Evolutionary conservation across 2,888 invertebrate species (phyloP).

Genomic region (Rambutsinella grinnellia): DNA sequence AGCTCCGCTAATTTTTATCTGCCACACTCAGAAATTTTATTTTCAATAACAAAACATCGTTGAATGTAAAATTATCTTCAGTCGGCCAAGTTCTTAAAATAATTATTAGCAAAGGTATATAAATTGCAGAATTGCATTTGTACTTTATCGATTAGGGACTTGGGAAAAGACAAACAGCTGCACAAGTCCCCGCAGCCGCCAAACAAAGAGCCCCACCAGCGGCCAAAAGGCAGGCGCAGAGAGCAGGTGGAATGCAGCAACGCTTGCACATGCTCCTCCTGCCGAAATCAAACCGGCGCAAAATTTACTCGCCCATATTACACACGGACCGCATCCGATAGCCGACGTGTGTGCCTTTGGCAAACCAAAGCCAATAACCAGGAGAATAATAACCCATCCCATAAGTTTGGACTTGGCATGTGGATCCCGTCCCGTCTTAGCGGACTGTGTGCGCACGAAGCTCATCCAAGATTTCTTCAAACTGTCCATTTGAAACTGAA

Average conservation of each 20-base stretch:
- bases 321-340: slow-evolving; percentile 2
- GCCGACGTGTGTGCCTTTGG: neutral
- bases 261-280: slow-evolving; percentile 21
- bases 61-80: too few species aligned
- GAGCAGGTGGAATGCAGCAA: slow-evolving; percentile 17
- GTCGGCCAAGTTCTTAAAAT: too few species aligned
- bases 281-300: slow-evolving; percentile 15
- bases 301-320: slow-evolving; percentile 15
- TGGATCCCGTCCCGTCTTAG: slow-evolving; percentile 2
- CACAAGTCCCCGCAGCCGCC: slow-evolving; percentile 6
- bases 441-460: neutral
- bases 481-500: too few species aligned
- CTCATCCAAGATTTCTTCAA: slow-evolving; percentile 2
- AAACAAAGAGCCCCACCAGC: slow-evolving; percentile 2
- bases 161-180: neutral
- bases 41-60: too few species aligned
- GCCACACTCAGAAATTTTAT: too few species aligned
- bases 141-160: too few species aligned
- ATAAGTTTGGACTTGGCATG: neutral
- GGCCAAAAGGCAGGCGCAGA: slow-evolving; percentile 20
- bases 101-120: too few species aligned
- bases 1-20: too few species aligned
- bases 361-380: neutral
- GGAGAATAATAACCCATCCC: slow-evolving; percentile 2
- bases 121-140: too few species aligned